Evolutionary conservation across 1,140 invertebrate species (phyloP), one percentile per base, ranked within the genome.

Genomic region (Argopecten irradians): DNA sequence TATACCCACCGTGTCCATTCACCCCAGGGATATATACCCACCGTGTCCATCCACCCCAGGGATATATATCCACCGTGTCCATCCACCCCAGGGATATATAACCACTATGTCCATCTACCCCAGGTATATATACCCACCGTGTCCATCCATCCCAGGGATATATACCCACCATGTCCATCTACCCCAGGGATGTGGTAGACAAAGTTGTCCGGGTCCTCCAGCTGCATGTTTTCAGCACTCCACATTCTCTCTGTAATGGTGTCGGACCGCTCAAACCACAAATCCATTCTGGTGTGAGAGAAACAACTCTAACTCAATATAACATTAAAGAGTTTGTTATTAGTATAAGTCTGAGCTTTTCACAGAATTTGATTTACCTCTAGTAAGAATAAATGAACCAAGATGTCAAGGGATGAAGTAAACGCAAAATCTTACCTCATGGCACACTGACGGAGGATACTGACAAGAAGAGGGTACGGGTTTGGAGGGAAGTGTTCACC

Each of bases 141-240:
- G 5, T 39, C 5, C 13, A 39, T 39, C 5, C 5, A 8, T 39
- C 5, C 13, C 13, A 39, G 41, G 19, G 35, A 55, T n/a, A 85
- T 13, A 34, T 41, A 88, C 85, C 85, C 88, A 94, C 94, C 94
- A 89, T 92, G 92, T 33, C 89, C 92, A 82, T 94, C 93, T 84
- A 92, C 88, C 28, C 92, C 92, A 39, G 92, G 93, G 22, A 94
- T 89, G n/a, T 92, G 91, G 86, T 92, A 94, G 1, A 94, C 86
- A 89, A 93, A 88, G 41, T 93, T 88, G 83, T 83, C 89, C 93
- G 91, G 11, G 88, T 91, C 34, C 88, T 41, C 34, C 90, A 86
- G 34, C 89, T 85, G 55, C 84, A 91, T 22, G 84, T 91, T 90
- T 19, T 85, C 86, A 34, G 41, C 87, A 28, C 84, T 16, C 55